Base-by-base conservation (phyloP, 2,797 vertebrate species). In the Enoplosus armatus region DNA sequence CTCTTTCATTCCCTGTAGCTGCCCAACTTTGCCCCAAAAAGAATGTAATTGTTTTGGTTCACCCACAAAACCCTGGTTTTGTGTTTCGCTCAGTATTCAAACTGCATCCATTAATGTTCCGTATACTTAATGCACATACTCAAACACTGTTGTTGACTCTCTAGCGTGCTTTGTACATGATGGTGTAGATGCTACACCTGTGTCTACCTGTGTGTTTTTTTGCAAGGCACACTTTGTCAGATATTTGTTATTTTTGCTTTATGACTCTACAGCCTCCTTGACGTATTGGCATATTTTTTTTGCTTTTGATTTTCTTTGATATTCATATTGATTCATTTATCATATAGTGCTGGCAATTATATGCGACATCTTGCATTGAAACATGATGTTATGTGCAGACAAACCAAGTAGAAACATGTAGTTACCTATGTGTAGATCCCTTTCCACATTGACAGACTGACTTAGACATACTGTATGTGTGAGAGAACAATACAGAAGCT, bases 401-500 rank as follows among this genome's bases (percentile, higher is more conserved):
- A 67, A 51, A 29, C 8, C 31, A 71, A 8, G 8, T 50, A 27
- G 41, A 10, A 68, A 55, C 9, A 50, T 29, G 5, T 37, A 2
- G 16, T n/a, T 59, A 24, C n/a, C 4, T 48, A 43, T 51, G 0
- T 47, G 50, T 31, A 9, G 8, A 33, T 37, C 14, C 7, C 0
- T 77, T 63, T 58, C 6, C 24, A 29, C 9, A 58, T 48, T 33
- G 12, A 50, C 26, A 43, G 24, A 59, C 1, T 47, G 11, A 15
- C n/a, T 45, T 51, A 11, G 50, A 39, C 10, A 5, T 60, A 8
- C 8, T 50, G 3, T 12, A 35, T 55, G 5, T 82, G 55, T 45
- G 15, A 77, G 11, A 51, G n/a, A 58, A 31, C 12, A 59, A 47
- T 20, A n/a, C 12, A 68, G 15, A 68, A 48, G 16, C 50, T 50